Evolutionary conservation across 1,140 invertebrate genomes (phyloP).

Genomic region (Drosophila bocki): DNA sequence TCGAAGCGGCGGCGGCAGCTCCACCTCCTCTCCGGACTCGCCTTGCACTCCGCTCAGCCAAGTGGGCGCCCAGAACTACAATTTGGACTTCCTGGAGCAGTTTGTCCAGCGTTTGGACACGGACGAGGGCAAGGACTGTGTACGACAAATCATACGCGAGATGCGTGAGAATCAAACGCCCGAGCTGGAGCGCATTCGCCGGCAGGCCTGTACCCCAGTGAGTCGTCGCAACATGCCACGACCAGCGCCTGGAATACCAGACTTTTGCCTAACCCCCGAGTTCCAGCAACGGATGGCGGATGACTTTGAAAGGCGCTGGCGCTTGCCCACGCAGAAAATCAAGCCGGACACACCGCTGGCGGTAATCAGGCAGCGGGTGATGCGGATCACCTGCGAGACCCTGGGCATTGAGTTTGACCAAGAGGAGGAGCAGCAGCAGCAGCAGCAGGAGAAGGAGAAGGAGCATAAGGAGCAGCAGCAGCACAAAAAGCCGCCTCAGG

Average conservation of each 20-base stretch:
- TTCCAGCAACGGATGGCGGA: slow-evolving; percentile 81
- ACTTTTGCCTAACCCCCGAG: slow-evolving; percentile 78
- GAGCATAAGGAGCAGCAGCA: slow-evolving; percentile 14
- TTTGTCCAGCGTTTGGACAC: slow-evolving; percentile 64
- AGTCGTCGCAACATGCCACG: slow-evolving; percentile 43
- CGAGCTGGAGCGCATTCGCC: slow-evolving; percentile 74
- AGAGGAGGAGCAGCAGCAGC: background rate
- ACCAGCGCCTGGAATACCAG: slow-evolving; percentile 67
- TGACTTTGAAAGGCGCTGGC: slow-evolving; percentile 78
- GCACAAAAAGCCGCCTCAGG: slow-evolving; percentile 4
- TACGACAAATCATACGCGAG: slow-evolving; percentile 76
- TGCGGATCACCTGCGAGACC: slow-evolving; percentile 76
- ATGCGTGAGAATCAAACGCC: slow-evolving; percentile 81
- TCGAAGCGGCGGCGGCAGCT: slow-evolving; percentile 15
- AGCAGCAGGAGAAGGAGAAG: background rate
- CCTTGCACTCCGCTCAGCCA: slow-evolving; percentile 68
- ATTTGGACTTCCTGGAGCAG: slow-evolving; percentile 75
- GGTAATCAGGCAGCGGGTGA: slow-evolving; percentile 69
- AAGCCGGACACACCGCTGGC: slow-evolving; percentile 75
- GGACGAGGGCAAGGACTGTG: slow-evolving; percentile 65
- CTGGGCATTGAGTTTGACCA: slow-evolving; percentile 69
- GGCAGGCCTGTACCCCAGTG: slow-evolving; percentile 75
- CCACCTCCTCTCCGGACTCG: slow-evolving; percentile 42
- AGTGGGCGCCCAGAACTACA: slow-evolving; percentile 43
- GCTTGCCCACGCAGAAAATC: slow-evolving; percentile 70